Conservation (phyloP, 2,113 vertebrate species). For the Psephotus haematonotus region DNA sequence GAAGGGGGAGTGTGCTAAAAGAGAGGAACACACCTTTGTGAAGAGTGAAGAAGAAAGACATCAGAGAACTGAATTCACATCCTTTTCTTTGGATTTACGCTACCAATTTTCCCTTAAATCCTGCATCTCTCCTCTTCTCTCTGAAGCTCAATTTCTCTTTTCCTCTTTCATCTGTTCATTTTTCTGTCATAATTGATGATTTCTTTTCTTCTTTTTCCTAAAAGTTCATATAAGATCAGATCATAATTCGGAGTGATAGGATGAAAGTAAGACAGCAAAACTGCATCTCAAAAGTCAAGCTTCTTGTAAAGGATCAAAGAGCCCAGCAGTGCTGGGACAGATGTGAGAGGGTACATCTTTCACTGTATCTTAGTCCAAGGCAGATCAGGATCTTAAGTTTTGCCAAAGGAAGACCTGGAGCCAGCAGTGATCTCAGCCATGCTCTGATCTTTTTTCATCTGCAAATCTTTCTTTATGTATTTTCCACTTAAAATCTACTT, state of each 20-base stretch:
- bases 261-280: constrained; percentile 10
- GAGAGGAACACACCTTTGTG: not conserved
- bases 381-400: not conserved
- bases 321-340: not conserved
- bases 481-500: not conserved
- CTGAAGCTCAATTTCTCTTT: constrained; percentile 5
- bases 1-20: not conserved
- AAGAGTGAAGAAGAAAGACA: not conserved
- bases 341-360: not conserved
- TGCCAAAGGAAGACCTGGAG: not conserved
- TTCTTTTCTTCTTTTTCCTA: constrained; percentile 20
- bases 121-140: not conserved
- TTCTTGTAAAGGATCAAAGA: constrained; percentile 9
- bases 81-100: not conserved
- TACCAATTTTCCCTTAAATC: not conserved
- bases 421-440: not conserved
- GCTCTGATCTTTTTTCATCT: not conserved
- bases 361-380: not conserved
- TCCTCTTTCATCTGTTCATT: constrained; percentile 16
- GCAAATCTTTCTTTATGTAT: not conserved
- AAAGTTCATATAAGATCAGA: not conserved
- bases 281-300: not conserved
- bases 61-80: not conserved
- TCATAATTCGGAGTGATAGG: not conserved
- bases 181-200: not conserved